phyloP scores from a whole-genome alignment of 2,797 vertebrate species.

The Sebastes minor region DNA sequence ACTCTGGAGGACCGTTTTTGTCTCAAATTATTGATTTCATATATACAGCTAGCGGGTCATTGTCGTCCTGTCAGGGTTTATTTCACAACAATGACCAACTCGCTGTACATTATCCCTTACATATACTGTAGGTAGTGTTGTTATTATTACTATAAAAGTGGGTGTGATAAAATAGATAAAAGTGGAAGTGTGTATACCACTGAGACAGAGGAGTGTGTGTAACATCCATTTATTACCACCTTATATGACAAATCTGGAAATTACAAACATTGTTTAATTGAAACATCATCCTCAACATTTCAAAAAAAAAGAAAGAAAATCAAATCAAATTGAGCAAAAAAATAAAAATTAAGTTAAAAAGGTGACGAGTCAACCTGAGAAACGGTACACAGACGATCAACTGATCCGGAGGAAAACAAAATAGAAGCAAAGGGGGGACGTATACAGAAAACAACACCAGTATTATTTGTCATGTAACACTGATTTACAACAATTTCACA shows the following conservation, averaged over 20 bases:
- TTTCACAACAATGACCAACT: too few species aligned
- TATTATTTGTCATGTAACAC: constrained; percentile 44
- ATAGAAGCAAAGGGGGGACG: constrained; percentile 51
- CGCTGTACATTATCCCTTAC: too few species aligned
- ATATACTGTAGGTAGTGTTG: too few species aligned
- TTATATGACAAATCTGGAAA: constrained; percentile 85
- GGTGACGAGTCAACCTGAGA: constrained; percentile 78
- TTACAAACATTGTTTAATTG: constrained; percentile 80
- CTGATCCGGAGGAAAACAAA: constrained; percentile 31
- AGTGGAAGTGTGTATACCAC: background rate
- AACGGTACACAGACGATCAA: constrained; percentile 68
- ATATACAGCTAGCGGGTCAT: too few species aligned
- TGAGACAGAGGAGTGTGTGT: constrained; percentile 59
- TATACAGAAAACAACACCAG: constrained; percentile 55
- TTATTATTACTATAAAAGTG: background rate
- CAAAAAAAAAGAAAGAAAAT: constrained; percentile 44
- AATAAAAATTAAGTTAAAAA: constrained; percentile 70
- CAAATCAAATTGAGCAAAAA: constrained; percentile 62
- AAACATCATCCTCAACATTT: constrained; percentile 74
- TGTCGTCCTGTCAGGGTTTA: too few species aligned
- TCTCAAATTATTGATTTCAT: too few species aligned
- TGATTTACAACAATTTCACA: constrained; percentile 53
- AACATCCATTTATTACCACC: constrained; percentile 85
- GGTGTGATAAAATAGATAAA: background rate
- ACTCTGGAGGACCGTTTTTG: too few species aligned